phyloP scores from a whole-genome alignment of 2,888 invertebrate species.

The Dorcus hopei region DNA sequence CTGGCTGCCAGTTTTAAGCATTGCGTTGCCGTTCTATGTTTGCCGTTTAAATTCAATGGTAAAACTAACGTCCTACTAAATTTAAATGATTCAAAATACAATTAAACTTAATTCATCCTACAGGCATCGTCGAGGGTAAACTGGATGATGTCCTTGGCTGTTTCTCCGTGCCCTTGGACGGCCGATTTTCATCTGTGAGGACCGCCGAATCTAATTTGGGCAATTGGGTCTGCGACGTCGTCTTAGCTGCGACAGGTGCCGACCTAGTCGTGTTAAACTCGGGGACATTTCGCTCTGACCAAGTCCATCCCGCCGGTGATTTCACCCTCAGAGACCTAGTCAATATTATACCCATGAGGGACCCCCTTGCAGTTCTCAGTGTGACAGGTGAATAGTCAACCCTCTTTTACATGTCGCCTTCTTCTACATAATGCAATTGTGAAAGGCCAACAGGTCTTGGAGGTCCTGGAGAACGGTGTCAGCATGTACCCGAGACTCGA shows the following conservation, averaged over 20 bases:
- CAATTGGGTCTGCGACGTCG: constrained; percentile 76
- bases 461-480: constrained; percentile 80
- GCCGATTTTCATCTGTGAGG: constrained; percentile 75
- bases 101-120: too few species aligned
- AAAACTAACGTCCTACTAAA: too few species aligned
- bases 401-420: background rate
- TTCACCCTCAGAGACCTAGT: constrained; percentile 82
- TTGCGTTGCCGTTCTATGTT: too few species aligned
- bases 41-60: too few species aligned
- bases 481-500: constrained; percentile 83
- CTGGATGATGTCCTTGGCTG: constrained; percentile 81
- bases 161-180: constrained; percentile 84
- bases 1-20: too few species aligned
- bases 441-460: constrained; percentile 62
- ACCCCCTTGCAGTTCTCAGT: constrained; percentile 75
- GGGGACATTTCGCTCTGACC: constrained; percentile 79
- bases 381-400: constrained; percentile 57
- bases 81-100: too few species aligned
- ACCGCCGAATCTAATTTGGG: constrained; percentile 87
- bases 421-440: too few species aligned
- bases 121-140: constrained; percentile 77
- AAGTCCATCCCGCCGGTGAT: constrained; percentile 77
- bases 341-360: constrained; percentile 81
- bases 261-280: constrained; percentile 85
- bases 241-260: constrained; percentile 80